Evolutionary conservation across 2,888 invertebrate genomes (phyloP).

Genomic region (Matsumyia berberina): DNA sequence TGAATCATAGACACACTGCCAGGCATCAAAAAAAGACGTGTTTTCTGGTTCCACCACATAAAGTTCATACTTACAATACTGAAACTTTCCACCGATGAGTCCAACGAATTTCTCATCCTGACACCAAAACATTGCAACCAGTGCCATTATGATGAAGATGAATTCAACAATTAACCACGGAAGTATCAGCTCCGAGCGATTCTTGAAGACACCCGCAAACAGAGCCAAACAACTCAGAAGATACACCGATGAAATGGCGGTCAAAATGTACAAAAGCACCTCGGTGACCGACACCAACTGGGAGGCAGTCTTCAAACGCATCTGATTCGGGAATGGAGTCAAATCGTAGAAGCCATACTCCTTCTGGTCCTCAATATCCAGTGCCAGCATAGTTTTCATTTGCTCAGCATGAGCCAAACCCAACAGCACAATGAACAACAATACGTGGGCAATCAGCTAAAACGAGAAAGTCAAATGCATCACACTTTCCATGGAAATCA

Average conservation of each 20-base stretch:
- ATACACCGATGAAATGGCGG: conserved; percentile 80
- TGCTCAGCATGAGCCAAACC: conserved; percentile 84
- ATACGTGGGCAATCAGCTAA: conserved; percentile 83
- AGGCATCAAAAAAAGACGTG: too few relatives aligned
- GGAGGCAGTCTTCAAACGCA: conserved; percentile 81
- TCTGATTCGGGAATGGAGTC: conserved; percentile 82
- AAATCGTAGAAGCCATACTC: conserved; percentile 83
- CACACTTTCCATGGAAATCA: conserved; percentile 27
- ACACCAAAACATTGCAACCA: conserved; percentile 80
- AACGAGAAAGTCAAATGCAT: conserved; percentile 28
- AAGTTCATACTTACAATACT: conserved; percentile 81
- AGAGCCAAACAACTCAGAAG: conserved; percentile 81
- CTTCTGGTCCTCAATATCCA: conserved; percentile 83
- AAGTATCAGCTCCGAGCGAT: conserved; percentile 81
- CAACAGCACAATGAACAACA: conserved; percentile 82
- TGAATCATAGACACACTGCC: neutral
- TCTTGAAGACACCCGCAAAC: conserved; percentile 83
- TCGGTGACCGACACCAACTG: conserved; percentile 82
- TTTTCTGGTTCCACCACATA: too few relatives aligned
- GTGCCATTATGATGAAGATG: conserved; percentile 79
- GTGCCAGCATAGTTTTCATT: conserved; percentile 82
- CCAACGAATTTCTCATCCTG: conserved; percentile 80
- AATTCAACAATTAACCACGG: conserved; percentile 83
- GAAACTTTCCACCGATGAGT: conserved; percentile 81
- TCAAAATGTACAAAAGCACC: conserved; percentile 80